Evolutionary conservation across 2,888 invertebrate species (phyloP).

Genomic region (Pocota personata): DNA sequence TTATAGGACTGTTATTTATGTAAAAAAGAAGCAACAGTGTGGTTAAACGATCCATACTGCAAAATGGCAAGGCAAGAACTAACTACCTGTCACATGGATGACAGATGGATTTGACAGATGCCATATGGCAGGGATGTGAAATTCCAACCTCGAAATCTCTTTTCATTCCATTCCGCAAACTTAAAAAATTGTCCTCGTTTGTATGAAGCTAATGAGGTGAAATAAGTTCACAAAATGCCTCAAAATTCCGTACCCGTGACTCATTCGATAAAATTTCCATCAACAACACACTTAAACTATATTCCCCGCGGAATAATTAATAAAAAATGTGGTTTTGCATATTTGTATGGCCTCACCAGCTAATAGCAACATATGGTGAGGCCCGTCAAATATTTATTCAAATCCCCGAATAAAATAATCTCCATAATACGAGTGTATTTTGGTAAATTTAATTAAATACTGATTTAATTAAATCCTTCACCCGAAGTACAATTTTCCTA

Average conservation of each 20-base stretch:
- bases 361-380: conserved; percentile 1
- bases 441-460: conserved; percentile 29
- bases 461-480: conserved; percentile 40
- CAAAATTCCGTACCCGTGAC: not conserved
- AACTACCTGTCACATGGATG: too few species aligned
- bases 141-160: too few species aligned
- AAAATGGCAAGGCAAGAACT: too few species aligned
- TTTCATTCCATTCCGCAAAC: too few species aligned
- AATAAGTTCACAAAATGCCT: too few species aligned
- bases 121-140: too few species aligned
- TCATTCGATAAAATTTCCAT: not conserved
- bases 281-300: not conserved
- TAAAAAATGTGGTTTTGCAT: not conserved
- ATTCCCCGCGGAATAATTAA: not conserved
- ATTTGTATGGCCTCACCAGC: not conserved
- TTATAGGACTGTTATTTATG: too few species aligned
- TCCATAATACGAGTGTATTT: conserved; percentile 22
- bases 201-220: too few species aligned
- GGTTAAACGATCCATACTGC: too few species aligned
- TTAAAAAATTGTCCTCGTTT: too few species aligned
- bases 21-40: too few species aligned
- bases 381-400: conserved; percentile 35
- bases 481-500: not conserved
- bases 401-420: conserved; percentile 19
- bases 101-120: too few species aligned